Evolutionary conservation across 2,113 vertebrate species (phyloP).

Genomic region (Mesembrinibis cayennensis): DNA sequence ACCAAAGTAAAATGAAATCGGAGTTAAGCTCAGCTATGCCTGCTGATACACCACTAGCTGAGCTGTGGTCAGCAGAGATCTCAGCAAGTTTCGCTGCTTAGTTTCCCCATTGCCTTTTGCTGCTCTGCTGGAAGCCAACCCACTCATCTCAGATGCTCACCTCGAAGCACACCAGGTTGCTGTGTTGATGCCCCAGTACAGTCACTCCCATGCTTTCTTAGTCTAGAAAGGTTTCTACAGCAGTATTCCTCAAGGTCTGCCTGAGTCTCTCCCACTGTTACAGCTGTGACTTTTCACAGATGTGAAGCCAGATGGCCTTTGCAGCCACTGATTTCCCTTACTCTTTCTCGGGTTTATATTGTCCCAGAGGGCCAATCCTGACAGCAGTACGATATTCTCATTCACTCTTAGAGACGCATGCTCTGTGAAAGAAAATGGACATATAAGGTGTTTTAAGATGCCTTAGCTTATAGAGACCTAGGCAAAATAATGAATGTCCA

Average conservation of each 20-base stretch:
- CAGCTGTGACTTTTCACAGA: background rate
- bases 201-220: background rate
- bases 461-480: background rate
- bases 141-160: background rate
- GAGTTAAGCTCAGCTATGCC: background rate
- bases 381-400: background rate
- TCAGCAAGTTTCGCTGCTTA: background rate
- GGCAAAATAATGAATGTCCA: background rate
- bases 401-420: background rate
- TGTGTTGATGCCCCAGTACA: background rate
- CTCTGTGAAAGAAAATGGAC: background rate
- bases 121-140: background rate
- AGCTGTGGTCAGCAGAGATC: background rate
- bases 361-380: background rate
- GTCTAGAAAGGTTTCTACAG: background rate
- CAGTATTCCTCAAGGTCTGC: background rate
- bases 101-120: background rate
- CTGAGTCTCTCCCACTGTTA: background rate
- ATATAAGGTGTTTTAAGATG: background rate
- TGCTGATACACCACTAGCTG: background rate
- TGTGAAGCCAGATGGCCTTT: background rate
- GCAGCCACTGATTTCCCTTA: background rate
- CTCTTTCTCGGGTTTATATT: background rate
- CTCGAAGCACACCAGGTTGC: background rate
- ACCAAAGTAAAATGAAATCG: background rate